A percentile compares a stretch with the other conserved stretches of the same genome.
phyloP scores from a whole-genome alignment of 2,888 invertebrate genomes.

The Lacanobia wlatinum region DNA sequence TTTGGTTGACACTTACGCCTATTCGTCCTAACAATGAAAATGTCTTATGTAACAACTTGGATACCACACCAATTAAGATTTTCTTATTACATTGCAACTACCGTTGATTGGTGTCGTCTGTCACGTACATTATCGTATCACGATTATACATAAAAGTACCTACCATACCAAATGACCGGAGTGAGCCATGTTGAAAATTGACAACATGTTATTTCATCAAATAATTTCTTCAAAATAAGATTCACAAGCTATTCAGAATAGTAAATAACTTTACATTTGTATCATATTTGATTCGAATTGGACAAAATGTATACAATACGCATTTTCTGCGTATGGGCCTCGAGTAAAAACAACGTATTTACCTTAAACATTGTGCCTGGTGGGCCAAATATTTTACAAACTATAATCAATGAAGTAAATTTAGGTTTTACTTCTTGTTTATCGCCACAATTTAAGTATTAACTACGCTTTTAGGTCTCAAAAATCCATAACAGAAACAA shows the following conservation, averaged over 20 bases:
- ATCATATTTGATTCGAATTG: constrained; percentile 44
- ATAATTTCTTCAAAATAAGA: constrained; percentile 48
- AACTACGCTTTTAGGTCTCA: constrained; percentile 72
- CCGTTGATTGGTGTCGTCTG: constrained; percentile 57
- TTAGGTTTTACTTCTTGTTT: constrained; percentile 50
- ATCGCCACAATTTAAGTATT: constrained; percentile 57
- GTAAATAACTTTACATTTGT: constrained; percentile 31
- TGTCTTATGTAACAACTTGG: constrained; percentile 60
- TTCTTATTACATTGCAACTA: constrained; percentile 50
- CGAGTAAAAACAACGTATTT: constrained; percentile 66
- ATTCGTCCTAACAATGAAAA: constrained; percentile 48
- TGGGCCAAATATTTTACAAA: constrained; percentile 42
- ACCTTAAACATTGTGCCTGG: constrained; percentile 79
- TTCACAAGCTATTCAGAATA: constrained; percentile 24
- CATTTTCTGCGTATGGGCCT: constrained; percentile 55
- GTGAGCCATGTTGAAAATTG: constrained; percentile 86
- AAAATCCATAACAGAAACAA: constrained; percentile 82
- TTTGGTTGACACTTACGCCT: constrained; percentile 56
- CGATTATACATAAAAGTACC: constrained; percentile 68
- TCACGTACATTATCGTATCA: constrained; percentile 60
- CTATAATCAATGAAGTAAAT: constrained; percentile 48
- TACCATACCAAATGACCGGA: constrained; percentile 72
- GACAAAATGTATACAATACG: constrained; percentile 59
- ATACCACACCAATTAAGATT: constrained; percentile 38
- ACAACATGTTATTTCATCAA: constrained; percentile 73